Evolutionary conservation across 2,888 invertebrate species (phyloP).

Genomic region (Agonopterix heracliana): DNA sequence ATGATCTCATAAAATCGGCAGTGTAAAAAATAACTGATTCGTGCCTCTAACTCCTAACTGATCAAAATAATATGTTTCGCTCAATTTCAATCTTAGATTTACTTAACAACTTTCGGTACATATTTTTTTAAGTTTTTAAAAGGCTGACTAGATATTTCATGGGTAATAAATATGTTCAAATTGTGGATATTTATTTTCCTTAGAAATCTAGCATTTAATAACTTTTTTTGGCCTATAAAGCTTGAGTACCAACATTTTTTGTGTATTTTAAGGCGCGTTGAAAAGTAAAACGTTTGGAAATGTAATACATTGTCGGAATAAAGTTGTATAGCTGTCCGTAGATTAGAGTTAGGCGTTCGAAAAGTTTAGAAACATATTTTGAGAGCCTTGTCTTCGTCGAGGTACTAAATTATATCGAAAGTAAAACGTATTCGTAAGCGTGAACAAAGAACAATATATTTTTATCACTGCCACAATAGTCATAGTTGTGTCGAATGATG

Average conservation of each 20-base stretch:
- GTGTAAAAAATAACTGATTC: slow-evolving; percentile 21
- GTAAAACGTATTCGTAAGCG: slow-evolving; percentile 38
- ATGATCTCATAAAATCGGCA: slow-evolving; percentile 67
- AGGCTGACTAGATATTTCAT: no score
- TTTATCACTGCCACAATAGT: slow-evolving; percentile 69
- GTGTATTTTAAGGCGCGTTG: slow-evolving; percentile 15
- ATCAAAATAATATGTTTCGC: slow-evolving; percentile 23
- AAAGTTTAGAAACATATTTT: slow-evolving; percentile 60
- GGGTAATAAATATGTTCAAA: no score
- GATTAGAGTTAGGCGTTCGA: slow-evolving; percentile 35
- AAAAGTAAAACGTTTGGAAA: slow-evolving; percentile 14
- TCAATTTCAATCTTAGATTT: no score
- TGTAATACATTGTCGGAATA: slow-evolving; percentile 19
- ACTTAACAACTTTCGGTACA: no score
- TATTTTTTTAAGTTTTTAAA: no score
- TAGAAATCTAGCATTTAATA: not conserved
- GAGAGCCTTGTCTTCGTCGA: slow-evolving; percentile 32
- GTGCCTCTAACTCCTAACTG: not conserved
- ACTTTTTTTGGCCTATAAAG: slow-evolving; percentile 38
- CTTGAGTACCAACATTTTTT: slow-evolving; percentile 53
- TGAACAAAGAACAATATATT: slow-evolving; percentile 51
- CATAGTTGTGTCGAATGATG: slow-evolving; percentile 27
- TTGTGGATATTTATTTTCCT: no score
- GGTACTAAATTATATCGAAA: slow-evolving; percentile 49
- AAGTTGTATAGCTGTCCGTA: slow-evolving; percentile 30